Base-by-base conservation (phyloP, 2,888 invertebrate genomes). In the Apamea epomidion region DNA sequence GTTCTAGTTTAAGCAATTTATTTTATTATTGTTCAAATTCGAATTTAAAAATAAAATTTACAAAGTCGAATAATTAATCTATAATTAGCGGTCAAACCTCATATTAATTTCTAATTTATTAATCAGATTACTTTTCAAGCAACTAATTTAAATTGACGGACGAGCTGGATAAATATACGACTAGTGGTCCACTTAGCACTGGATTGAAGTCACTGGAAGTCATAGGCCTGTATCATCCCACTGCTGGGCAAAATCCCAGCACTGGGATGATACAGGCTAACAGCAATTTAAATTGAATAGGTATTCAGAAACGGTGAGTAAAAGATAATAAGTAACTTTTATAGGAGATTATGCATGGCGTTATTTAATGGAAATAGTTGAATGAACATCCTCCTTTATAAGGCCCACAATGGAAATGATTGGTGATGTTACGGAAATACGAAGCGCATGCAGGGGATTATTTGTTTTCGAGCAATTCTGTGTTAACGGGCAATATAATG, bases 401-500 rank as follows among this genome's bases (percentile, higher is more conserved):
- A 32, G 51, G 37, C 60, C 32, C 65, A 74, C 84, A 84, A 74
- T 87, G 87, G 29, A 72, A 84, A 87, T 87, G 71, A 87, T 87
- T 68, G 71, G 80, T 84, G 80, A 54, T 87, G 88, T 74, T 87
- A 67, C 82, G 68, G 77, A 80, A 79, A 84, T 88, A 88, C 85
- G 72, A 18, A 45, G 18, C 88, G 68, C 42, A 67, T 74, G 70
- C 65, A 42, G 29, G 16, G 37, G 78, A 78, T 87, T 87, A 78
- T 84, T 87, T 84, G 85, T 70, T 70, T 84, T 87, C 54, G 32
- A 12, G 51, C 73, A 84, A 74, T 84, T 73, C 74, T 45, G 81
- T 64, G 86, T 87, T 78, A 70, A 70, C 87, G 83, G 32, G 51
- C 78, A 76, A 87, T 87, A 83, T 82, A 82, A 76, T 32, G 79